Evolutionary conservation across 1,140 invertebrate species (phyloP).

Genomic region (Ephestia elutella): DNA sequence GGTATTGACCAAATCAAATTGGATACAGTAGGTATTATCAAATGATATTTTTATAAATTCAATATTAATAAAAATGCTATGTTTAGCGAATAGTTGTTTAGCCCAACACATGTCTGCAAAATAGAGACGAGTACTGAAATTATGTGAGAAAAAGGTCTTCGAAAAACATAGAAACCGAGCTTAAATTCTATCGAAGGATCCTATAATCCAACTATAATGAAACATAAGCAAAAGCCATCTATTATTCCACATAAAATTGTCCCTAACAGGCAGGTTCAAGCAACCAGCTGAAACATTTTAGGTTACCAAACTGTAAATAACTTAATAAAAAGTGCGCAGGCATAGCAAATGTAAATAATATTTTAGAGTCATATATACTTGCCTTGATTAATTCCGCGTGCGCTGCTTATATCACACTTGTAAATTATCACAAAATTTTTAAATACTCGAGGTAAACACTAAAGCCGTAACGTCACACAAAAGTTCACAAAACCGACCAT

Average conservation of each 20-base stretch:
- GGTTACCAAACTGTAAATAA: constrained; percentile 33
- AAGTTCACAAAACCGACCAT: constrained; percentile 14
- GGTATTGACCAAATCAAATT: too few species aligned
- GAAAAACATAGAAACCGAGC: too few species aligned
- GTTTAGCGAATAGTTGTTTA: too few species aligned
- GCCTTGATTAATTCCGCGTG: constrained; percentile 31
- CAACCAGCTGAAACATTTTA: constrained; percentile 21
- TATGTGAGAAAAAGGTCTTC: too few species aligned
- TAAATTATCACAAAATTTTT: constrained; percentile 64
- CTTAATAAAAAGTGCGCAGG: constrained; percentile 1
- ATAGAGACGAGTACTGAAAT: too few species aligned
- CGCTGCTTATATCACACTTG: constrained; percentile 48
- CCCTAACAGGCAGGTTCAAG: neutral
- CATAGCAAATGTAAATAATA: neutral
- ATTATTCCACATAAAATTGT: neutral
- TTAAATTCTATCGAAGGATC: too few species aligned
- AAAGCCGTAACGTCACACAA: constrained; percentile 48
- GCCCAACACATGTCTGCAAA: too few species aligned
- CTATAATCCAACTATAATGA: neutral
- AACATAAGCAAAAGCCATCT: neutral
- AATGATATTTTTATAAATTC: too few species aligned
- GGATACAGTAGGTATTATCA: too few species aligned
- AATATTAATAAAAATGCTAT: too few species aligned
- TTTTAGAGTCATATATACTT: constrained; percentile 23
- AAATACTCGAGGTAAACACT: constrained; percentile 60